Evolutionary conservation across 2,888 invertebrate genomes (phyloP).

Genomic region (Heteromyza rotundicornis): DNA sequence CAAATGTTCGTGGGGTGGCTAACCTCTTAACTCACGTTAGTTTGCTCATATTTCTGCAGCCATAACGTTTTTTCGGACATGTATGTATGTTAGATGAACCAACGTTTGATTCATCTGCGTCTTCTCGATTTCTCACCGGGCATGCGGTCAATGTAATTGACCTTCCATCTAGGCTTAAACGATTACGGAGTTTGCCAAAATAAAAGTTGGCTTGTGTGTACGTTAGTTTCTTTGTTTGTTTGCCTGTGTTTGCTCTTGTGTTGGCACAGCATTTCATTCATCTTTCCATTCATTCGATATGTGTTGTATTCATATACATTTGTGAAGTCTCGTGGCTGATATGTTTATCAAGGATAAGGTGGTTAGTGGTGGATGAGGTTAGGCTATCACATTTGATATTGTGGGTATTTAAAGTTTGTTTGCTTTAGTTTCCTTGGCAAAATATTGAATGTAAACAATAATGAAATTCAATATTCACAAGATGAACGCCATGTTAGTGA

Average conservation of each 20-base stretch:
- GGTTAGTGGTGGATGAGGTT: no score
- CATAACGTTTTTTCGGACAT: background rate
- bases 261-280: no score
- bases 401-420: no score
- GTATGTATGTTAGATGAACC: background rate
- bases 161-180: slow-evolving; percentile 11
- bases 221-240: background rate
- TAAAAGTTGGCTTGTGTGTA: no score
- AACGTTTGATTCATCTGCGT: background rate
- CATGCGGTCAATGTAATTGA: slow-evolving; percentile 19
- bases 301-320: background rate
- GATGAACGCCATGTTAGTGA: no score
- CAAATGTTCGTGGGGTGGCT: no score
- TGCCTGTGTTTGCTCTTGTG: background rate
- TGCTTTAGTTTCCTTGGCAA: no score
- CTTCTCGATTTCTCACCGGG: background rate
- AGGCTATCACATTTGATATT: no score
- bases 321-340: background rate
- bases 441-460: no score
- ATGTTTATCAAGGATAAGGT: no score
- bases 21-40: background rate
- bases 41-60: background rate
- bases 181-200: slow-evolving; percentile 6
- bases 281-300: background rate
- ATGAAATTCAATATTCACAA: no score